Evolutionary conservation across 1,140 invertebrate species (phyloP), one percentile per base, ranked within the genome.

Genomic region (Drosophila watanabei): DNA sequence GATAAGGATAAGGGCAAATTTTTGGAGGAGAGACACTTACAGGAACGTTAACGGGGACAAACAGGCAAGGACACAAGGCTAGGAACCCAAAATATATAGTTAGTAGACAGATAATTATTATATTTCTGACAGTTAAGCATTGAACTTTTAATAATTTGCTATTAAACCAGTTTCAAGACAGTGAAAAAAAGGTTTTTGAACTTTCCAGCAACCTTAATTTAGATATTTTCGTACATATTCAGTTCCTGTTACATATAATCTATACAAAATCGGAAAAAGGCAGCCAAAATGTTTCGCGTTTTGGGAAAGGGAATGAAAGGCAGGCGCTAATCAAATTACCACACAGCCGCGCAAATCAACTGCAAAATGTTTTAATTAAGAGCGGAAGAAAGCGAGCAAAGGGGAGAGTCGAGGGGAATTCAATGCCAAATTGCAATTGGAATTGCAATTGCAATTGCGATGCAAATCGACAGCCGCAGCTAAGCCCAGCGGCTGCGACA

Each of bases 291-390:
- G 52, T 56, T 56, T 56, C 18, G 30, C 18, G 3, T 28, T 35
- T 3, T 13, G 18, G 14, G 5, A 16, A 14, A 35, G 37, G 39
- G 20, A 28, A 9, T 6, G 5, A 24, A 33, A 33, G 32, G 49
- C 46, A 49, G 39, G 56, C 51, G 48, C 82, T 84, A 85, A 84
- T 85, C 77, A 86, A 81, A 83, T 83, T 83, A 75, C 48, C 63
- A 46, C 68, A 52, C 68, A 32, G 46, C 18, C 56, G 46, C 39
- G 37, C 20, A 73, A 73, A 73, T 75, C 70, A 75, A 75, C 59
- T 75, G 59, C 49, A 75, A 75, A 79, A 79, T 79, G 75, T 78
- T 78, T 78, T 77, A 78, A 78, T 77, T 78, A 78, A 69, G 57
- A 69, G 56, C 13, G 20, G 20, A 57, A 75, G 59, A 59, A 56